phyloP scores from a whole-genome alignment of 2,888 invertebrate species.

The Ethmia dodecea region DNA sequence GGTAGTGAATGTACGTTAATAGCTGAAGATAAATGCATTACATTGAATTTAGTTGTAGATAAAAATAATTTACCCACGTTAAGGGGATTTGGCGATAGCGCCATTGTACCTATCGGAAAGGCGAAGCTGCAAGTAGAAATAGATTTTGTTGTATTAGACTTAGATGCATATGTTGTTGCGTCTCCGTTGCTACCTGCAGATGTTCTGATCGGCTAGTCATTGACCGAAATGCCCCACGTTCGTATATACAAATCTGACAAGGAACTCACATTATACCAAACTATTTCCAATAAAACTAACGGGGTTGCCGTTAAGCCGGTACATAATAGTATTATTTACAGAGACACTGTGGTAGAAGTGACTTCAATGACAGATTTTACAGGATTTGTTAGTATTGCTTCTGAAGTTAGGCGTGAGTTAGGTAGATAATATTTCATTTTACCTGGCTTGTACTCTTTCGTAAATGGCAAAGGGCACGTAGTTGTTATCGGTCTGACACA shows the following conservation, averaged over 20 bases:
- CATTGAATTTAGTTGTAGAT: too few species aligned
- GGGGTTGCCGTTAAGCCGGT: background rate
- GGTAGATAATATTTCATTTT: background rate
- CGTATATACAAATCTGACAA: background rate
- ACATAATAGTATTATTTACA: background rate
- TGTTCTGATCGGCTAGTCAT: background rate
- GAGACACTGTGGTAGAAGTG: background rate
- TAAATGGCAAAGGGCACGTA: background rate
- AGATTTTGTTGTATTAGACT: background rate
- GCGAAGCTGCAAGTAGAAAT: background rate
- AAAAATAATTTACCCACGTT: too few species aligned
- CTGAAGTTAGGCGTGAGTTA: background rate
- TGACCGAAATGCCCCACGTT: background rate
- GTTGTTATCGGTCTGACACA: background rate
- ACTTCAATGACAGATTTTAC: background rate
- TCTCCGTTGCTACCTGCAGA: background rate
- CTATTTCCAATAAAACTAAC: background rate
- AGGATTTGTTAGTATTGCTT: background rate
- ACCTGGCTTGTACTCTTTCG: background rate
- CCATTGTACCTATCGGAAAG: background rate
- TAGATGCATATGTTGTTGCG: background rate
- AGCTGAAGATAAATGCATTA: background rate
- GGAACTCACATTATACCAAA: background rate
- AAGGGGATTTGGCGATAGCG: too few species aligned
- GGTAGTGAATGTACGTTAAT: background rate